phyloP scores from a whole-genome alignment of 2,888 invertebrate genomes.

The Melolontha melolontha region DNA sequence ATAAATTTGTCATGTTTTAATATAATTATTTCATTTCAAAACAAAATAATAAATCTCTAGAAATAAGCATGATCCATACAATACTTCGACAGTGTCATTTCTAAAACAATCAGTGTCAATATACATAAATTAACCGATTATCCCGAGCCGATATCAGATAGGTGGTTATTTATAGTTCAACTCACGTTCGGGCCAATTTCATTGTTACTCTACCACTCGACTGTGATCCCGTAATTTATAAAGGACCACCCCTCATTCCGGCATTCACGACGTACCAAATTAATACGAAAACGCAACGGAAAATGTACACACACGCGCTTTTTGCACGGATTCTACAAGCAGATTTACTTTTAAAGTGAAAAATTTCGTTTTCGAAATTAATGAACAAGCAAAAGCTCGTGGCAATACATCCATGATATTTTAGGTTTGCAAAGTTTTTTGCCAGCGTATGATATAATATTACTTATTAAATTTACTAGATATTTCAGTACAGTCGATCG shows the following conservation, averaged over 20 bases:
- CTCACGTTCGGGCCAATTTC: slow-evolving; percentile 20
- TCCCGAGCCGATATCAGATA: slow-evolving; percentile 5
- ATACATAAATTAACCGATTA: slow-evolving; percentile 27
- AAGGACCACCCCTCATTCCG: slow-evolving; percentile 10
- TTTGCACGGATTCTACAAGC: neutral
- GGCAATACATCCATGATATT: too few species aligned
- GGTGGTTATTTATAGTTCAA: slow-evolving; percentile 25
- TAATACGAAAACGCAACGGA: slow-evolving; percentile 6
- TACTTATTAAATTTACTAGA: too few species aligned
- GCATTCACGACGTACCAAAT: slow-evolving; percentile 10
- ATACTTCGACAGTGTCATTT: neutral
- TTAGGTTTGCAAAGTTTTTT: too few species aligned
- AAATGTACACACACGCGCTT: slow-evolving; percentile 7
- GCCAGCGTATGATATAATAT: too few species aligned
- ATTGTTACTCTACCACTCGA: slow-evolving; percentile 27
- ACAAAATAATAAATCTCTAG: too few species aligned
- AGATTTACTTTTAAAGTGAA: slow-evolving; percentile 1
- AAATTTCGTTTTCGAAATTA: slow-evolving; percentile 2
- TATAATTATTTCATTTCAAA: too few species aligned
- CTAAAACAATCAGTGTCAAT: slow-evolving; percentile 18
- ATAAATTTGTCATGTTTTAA: too few species aligned
- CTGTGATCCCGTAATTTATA: slow-evolving; percentile 27
- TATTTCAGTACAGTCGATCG: too few species aligned
- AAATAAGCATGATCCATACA: too few species aligned
- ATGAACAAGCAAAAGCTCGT: neutral